phyloP scores from a whole-genome alignment of 2,888 invertebrate species.

The Platycheirus albimanus region DNA sequence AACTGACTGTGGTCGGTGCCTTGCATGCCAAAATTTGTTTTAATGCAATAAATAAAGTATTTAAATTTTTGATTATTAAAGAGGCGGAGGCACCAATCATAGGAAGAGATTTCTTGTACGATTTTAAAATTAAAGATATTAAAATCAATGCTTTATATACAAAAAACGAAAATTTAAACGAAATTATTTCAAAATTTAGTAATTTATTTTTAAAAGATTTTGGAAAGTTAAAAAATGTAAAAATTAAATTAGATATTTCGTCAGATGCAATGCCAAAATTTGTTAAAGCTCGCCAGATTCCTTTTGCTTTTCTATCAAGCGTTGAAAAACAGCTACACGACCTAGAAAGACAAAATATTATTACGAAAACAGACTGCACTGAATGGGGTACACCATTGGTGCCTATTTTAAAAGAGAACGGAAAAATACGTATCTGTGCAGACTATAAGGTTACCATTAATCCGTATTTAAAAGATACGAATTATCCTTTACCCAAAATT shows the following conservation, averaged over 20 bases:
- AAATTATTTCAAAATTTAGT: slow-evolving; percentile 17
- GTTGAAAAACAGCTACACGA: no score
- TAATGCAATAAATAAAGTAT: background rate
- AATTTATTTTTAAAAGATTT: background rate
- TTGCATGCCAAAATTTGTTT: background rate
- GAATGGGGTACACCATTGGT: no score
- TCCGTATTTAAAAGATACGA: slow-evolving; percentile 23
- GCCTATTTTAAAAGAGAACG: no score
- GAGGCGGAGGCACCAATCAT: slow-evolving; percentile 14
- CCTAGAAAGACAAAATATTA: no score
- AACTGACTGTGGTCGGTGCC: slow-evolving; percentile 4
- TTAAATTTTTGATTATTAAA: slow-evolving; percentile 26
- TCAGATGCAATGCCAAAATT: no score
- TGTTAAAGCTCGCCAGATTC: no score
- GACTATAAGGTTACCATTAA: background rate
- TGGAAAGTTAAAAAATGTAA: no score
- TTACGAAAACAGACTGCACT: no score
- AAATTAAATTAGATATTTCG: background rate
- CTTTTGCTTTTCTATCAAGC: no score
- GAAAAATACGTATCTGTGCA: slow-evolving; percentile 12
- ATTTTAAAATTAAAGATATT: slow-evolving; percentile 5
- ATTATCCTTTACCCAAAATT: slow-evolving; percentile 31
- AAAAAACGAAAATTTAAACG: slow-evolving; percentile 16
- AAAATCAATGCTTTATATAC: slow-evolving; percentile 16
- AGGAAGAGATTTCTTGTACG: slow-evolving; percentile 19